A percentile compares a stretch with the other conserved stretches of the same genome.
Conservation (phyloP, 2,888 invertebrate species). For the Melitaea athalia region DNA sequence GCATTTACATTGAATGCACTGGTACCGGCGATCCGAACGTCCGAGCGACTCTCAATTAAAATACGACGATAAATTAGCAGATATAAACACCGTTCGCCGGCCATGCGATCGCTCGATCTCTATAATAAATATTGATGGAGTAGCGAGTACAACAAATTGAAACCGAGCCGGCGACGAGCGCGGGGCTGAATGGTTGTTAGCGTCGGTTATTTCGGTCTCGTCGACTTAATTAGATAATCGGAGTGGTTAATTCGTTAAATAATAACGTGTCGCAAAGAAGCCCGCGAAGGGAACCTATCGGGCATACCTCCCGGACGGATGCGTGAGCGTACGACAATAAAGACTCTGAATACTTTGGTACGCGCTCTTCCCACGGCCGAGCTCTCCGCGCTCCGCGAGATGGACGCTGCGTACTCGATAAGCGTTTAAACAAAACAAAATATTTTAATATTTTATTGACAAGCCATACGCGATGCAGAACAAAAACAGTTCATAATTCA, state of each 20-base stretch:
- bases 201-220: background rate
- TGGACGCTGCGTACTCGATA: slow-evolving; percentile 1
- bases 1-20: slow-evolving; percentile 78
- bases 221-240: slow-evolving; percentile 3
- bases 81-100: slow-evolving; percentile 36
- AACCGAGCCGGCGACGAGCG: background rate
- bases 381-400: background rate
- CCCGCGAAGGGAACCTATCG: background rate
- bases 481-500: background rate
- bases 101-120: background rate
- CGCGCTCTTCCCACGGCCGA: slow-evolving; percentile 21
- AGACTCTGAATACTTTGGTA: slow-evolving; percentile 24
- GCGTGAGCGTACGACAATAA: slow-evolving; percentile 30
- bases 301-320: slow-evolving; percentile 20
- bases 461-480: background rate
- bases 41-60: slow-evolving; percentile 71
- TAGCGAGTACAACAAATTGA: slow-evolving; percentile 9
- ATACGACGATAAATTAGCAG: slow-evolving; percentile 74
- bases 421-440: slow-evolving; percentile 1
- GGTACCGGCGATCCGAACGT: slow-evolving; percentile 47
- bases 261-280: slow-evolving; percentile 17
- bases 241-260: slow-evolving; percentile 10
- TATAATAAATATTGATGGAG: slow-evolving; percentile 7
- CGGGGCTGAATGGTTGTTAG: background rate
- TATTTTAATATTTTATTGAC: slow-evolving; percentile 1